Evolutionary conservation across 2,113 vertebrate species (phyloP).

Genomic region (Scortum barcoo): DNA sequence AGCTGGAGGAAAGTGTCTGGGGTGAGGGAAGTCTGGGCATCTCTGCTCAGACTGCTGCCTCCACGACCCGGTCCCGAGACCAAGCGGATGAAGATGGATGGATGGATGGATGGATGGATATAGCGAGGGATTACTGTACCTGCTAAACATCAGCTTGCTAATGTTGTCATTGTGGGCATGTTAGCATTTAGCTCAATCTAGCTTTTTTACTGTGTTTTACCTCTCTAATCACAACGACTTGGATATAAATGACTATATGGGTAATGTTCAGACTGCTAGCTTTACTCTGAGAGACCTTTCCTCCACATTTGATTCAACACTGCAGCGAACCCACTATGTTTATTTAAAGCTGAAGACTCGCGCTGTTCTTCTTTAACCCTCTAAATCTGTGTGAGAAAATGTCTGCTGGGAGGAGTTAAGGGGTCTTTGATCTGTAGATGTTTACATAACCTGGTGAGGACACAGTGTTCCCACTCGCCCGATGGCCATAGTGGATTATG

Average conservation of each 20-base stretch:
- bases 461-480: conserved; percentile 47
- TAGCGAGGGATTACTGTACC: not conserved
- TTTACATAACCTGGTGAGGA: conserved; percentile 51
- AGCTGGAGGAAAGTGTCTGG: too few relatives aligned
- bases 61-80: too few relatives aligned
- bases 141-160: not conserved
- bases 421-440: conserved; percentile 36
- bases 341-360: not conserved
- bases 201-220: not conserved
- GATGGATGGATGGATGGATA: too few relatives aligned
- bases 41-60: too few relatives aligned
- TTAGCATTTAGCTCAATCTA: not conserved
- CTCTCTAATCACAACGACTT: not conserved
- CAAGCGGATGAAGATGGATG: too few relatives aligned
- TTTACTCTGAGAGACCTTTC: not conserved
- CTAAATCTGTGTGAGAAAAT: conserved; percentile 22
- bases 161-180: not conserved
- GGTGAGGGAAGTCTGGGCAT: too few relatives aligned
- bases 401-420: conserved; percentile 11
- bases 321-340: not conserved
- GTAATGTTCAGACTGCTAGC: not conserved
- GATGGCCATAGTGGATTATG: conserved; percentile 46
- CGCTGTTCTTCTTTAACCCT: conserved; percentile 34
- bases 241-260: not conserved
- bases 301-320: not conserved